Base-by-base conservation (phyloP, 1,140 invertebrate species). In the Papilio glaucus region DNA sequence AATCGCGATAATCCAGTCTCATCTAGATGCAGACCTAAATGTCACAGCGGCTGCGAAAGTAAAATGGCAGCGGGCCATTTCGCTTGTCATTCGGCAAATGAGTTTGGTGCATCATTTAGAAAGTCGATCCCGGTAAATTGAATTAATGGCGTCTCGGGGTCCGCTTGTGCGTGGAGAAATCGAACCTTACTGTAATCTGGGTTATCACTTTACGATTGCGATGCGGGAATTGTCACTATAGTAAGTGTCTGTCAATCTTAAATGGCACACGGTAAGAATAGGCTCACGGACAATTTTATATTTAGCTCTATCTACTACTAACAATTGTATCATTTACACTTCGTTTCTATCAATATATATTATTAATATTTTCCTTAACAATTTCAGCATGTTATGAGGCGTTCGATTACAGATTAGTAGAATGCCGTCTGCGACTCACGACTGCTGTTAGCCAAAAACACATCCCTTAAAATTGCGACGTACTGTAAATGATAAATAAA, bases 71-170 rank as follows among this genome's bases (percentile, higher is more conserved):
- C 68, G 73, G 62, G 79, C 83, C 85, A 84, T 89, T 86, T 89
- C 85, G 86, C 87, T 88, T 86, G 87, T 91, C 87, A 89, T 85
- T 84, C 79, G 76, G 78, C 82, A 88, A 91, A 89, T 91, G 85
- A 87, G 84, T 84, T 89, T 87, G 82, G 87, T 86, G 79, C 85
- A 91, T 89, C 85, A 87, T 89, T 89, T 88, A 89, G 87, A 89
- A 89, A 90, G 86, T 84, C 82, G 77, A 86, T 88, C 82, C 82
- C 78, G 77, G 84, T 79, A 86, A 85, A 87, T 85, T 84, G 85
- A 87, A 85, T 87, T 86, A 85, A 85, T 87, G 81, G 80, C 68
- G 45, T 61, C 61, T 70, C 61, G 60, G 63, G 65, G 37, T 62
- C 67, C 45, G 75, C 72, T 69, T 71, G 73, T 75, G 73, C 69